Evolutionary conservation across 2,888 invertebrate genomes (phyloP).

Genomic region (Tiphia femorata): DNA sequence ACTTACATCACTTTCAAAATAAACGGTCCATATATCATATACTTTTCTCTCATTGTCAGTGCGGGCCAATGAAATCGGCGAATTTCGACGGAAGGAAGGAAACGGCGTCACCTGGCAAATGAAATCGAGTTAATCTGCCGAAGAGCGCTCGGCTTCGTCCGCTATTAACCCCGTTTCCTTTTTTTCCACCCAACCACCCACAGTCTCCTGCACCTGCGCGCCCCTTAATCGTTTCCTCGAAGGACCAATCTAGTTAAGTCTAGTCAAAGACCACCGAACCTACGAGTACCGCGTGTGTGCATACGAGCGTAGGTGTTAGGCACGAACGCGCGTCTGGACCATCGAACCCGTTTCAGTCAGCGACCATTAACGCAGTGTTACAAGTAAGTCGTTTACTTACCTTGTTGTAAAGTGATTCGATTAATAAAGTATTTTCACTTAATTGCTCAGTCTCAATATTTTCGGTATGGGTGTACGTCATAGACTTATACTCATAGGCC

Average conservation of each 20-base stretch:
- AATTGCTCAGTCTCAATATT: background rate
- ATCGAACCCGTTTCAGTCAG: too few relatives aligned
- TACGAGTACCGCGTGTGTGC: conserved; percentile 17
- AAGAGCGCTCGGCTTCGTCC: background rate
- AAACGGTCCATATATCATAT: too few relatives aligned
- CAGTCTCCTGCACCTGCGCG: conserved; percentile 15
- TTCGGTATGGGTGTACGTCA: too few relatives aligned
- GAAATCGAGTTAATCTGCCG: background rate
- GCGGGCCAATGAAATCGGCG: too few relatives aligned
- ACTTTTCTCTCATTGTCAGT: background rate
- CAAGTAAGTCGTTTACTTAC: background rate
- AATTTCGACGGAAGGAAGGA: too few relatives aligned
- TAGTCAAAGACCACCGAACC: conserved; percentile 45
- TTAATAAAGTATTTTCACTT: conserved; percentile 28
- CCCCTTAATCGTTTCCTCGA: conserved; percentile 32
- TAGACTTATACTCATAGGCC: too few relatives aligned
- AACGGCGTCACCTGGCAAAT: too few relatives aligned
- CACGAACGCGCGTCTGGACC: too few relatives aligned
- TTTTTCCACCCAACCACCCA: too few relatives aligned
- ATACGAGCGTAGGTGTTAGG: background rate
- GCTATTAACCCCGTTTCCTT: background rate
- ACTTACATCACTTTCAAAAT: too few relatives aligned
- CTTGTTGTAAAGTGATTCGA: conserved; percentile 4
- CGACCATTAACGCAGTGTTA: background rate
- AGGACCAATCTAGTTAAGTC: conserved; percentile 57